A percentile compares a stretch with the other conserved stretches of the same genome.
phyloP scores from a whole-genome alignment of 2,888 invertebrate genomes.

The Abscondita cerata region DNA sequence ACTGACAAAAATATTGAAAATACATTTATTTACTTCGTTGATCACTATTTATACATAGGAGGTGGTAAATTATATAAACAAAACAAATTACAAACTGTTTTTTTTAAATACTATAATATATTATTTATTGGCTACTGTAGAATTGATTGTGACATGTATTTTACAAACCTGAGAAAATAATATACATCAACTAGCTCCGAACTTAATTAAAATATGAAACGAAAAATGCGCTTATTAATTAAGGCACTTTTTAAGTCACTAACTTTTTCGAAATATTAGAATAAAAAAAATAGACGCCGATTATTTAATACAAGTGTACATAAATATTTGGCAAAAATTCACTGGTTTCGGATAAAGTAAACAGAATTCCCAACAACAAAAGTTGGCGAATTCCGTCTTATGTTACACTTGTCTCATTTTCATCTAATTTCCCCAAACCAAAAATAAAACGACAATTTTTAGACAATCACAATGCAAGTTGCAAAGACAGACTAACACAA shows the following conservation, averaged over 20 bases:
- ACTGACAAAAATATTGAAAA: background rate
- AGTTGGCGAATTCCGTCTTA: background rate
- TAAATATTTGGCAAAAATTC: background rate
- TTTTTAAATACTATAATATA: background rate
- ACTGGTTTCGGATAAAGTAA: conserved; percentile 3
- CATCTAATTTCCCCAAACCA: conserved; percentile 8
- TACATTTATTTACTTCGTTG: conserved; percentile 8
- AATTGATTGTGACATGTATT: conserved; percentile 10
- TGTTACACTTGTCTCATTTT: conserved; percentile 8
- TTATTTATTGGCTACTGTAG: conserved; percentile 3
- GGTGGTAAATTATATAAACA: conserved; percentile 1
- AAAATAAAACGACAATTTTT: conserved; percentile 10
- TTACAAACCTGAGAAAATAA: conserved; percentile 24
- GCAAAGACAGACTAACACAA: conserved; percentile 11
- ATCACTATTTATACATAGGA: conserved; percentile 9
- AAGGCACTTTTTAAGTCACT: conserved; percentile 16
- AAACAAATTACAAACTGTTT: conserved; percentile 3
- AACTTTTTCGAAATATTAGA: background rate
- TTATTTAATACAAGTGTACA: conserved; percentile 4
- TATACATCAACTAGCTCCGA: background rate
- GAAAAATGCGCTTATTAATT: background rate
- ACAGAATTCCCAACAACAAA: conserved; percentile 1
- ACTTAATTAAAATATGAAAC: background rate
- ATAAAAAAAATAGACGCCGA: background rate
- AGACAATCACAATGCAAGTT: conserved; percentile 9